phyloP scores from a whole-genome alignment of 1,140 invertebrate genomes.

The Drosophila trapezifrons region DNA sequence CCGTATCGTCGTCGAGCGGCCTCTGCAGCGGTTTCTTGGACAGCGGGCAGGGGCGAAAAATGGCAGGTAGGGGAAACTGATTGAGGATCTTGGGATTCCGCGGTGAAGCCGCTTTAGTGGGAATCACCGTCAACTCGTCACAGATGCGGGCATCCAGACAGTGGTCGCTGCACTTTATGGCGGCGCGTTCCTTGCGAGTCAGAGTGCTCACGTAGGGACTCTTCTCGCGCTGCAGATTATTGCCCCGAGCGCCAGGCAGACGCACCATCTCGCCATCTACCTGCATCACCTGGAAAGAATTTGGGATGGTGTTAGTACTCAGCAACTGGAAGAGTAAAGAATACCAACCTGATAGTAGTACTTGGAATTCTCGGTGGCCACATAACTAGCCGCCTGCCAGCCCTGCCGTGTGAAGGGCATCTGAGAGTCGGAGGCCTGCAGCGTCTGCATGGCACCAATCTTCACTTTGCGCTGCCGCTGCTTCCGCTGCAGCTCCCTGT shows the following conservation, averaged over 20 bases:
- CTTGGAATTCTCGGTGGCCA: constrained; percentile 68
- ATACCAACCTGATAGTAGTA: constrained; percentile 73
- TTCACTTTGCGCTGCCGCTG: constrained; percentile 69
- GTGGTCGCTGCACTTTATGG: constrained; percentile 2
- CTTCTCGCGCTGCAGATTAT: constrained; percentile 69
- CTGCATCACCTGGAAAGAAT: constrained; percentile 48
- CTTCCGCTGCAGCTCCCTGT: constrained; percentile 74
- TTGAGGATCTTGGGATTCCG: constrained; percentile 57
- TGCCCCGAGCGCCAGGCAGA: constrained; percentile 66
- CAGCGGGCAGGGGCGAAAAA: constrained; percentile 75
- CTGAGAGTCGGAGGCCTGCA: constrained; percentile 50
- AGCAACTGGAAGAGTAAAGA: no score
- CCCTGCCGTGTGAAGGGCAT: constrained; percentile 79
- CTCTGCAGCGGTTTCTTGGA: constrained; percentile 72
- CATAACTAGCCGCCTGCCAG: constrained; percentile 80
- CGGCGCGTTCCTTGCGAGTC: constrained; percentile 10
- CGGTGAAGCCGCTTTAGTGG: constrained; percentile 21
- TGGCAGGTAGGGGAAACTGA: constrained; percentile 57
- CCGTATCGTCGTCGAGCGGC: constrained; percentile 74
- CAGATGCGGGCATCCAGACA: constrained; percentile 60
- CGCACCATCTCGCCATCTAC: constrained; percentile 68
- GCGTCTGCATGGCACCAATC: constrained; percentile 55
- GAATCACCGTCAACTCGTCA: constrained; percentile 51
- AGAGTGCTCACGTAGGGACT: constrained; percentile 56
- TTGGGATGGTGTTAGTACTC: not conserved